Evolutionary conservation across 2,888 invertebrate species (phyloP).

Genomic region (Idaea dimidiata): DNA sequence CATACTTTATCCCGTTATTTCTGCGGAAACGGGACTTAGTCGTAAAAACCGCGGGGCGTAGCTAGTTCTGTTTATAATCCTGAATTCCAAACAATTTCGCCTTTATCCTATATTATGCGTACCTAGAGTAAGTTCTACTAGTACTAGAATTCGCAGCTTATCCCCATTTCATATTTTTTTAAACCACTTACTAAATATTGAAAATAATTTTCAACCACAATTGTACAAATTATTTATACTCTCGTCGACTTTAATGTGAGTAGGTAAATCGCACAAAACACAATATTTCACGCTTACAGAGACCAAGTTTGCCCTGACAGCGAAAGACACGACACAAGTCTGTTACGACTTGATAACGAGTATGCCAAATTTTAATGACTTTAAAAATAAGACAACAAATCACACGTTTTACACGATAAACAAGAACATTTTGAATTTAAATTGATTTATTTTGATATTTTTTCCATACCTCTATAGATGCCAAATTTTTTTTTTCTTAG

Average conservation of each 20-base stretch:
- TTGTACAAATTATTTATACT: neutral
- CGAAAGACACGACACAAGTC: conserved; percentile 39
- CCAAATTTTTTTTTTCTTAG: too few relatives aligned
- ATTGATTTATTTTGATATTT: too few relatives aligned
- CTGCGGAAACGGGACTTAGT: too few relatives aligned
- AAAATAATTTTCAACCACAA: neutral
- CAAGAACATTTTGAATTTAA: too few relatives aligned
- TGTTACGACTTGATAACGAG: conserved; percentile 56
- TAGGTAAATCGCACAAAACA: conserved; percentile 19
- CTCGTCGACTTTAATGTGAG: neutral
- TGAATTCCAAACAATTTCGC: too few relatives aligned
- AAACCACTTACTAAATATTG: neutral
- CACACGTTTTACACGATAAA: neutral
- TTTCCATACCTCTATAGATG: too few relatives aligned
- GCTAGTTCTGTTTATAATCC: too few relatives aligned
- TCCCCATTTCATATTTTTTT: neutral
- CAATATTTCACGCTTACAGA: conserved; percentile 65
- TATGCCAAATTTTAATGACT: conserved; percentile 25
- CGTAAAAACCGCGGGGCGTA: too few relatives aligned
- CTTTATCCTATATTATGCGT: too few relatives aligned
- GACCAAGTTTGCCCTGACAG: conserved; percentile 42
- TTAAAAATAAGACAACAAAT: conserved; percentile 6
- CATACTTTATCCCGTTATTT: too few relatives aligned
- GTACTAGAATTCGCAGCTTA: too few relatives aligned
- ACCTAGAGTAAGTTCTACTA: too few relatives aligned